Evolutionary conservation across 2,113 vertebrate genomes (phyloP).

Genomic region (Chaetodon trifascialis): DNA sequence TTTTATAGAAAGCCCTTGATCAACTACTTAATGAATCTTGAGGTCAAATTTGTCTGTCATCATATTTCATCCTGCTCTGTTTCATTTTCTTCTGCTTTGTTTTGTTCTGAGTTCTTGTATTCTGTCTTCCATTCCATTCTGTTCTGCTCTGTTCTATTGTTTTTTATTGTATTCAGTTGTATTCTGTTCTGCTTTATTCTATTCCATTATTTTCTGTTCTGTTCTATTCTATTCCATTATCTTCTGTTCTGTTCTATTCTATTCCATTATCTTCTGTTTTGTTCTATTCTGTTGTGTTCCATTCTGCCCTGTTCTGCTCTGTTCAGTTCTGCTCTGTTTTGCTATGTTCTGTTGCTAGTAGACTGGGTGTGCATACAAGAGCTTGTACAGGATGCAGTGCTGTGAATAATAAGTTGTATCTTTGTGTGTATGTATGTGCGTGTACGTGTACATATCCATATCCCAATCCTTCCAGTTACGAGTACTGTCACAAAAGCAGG

Average conservation of each 20-base stretch:
- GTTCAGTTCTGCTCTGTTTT: neutral
- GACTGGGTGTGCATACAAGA: conserved; percentile 9
- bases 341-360: neutral
- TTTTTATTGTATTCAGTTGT: neutral
- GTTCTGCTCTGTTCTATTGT: no score
- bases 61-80: no score
- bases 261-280: neutral
- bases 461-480: conserved; percentile 45
- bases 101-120: no score
- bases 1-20: neutral
- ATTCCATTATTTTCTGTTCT: no score
- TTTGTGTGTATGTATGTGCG: conserved; percentile 5
- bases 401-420: conserved; percentile 20
- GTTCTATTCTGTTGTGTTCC: neutral
- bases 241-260: neutral
- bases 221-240: neutral
- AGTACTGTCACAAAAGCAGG: conserved; percentile 71
- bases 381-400: neutral
- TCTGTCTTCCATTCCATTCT: no score
- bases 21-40: neutral
- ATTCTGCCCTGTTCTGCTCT: neutral
- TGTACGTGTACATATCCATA: conserved; percentile 28
- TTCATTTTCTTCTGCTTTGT: no score
- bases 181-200: neutral
- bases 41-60: neutral